A percentile compares a stretch with the other conserved stretches of the same genome.
Evolutionary conservation across 1,140 invertebrate genomes (phyloP).

Genomic region (Caenorhabditis tropicalis): DNA sequence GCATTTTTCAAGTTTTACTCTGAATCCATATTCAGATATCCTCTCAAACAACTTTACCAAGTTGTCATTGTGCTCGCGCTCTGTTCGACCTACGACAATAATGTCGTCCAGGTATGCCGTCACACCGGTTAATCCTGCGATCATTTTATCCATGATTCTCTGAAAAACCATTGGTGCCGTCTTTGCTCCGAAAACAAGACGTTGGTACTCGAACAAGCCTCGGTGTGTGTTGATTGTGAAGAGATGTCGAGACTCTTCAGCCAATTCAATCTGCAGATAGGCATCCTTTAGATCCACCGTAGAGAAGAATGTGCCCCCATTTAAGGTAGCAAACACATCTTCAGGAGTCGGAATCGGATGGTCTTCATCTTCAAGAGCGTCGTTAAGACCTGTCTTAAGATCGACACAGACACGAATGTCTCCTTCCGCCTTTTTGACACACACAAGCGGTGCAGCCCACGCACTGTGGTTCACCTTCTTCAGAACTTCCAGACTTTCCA

Average conservation of each 20-base stretch:
- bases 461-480: slow-evolving; percentile 69
- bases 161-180: slow-evolving; percentile 75
- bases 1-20: slow-evolving; percentile 57
- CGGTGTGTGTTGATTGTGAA: slow-evolving; percentile 56
- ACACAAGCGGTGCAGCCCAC: slow-evolving; percentile 73
- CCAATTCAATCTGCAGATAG: slow-evolving; percentile 60
- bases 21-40: slow-evolving; percentile 43
- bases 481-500: slow-evolving; percentile 68
- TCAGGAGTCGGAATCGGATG: slow-evolving; percentile 65
- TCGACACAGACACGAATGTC: slow-evolving; percentile 72
- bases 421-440: slow-evolving; percentile 71
- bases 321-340: slow-evolving; percentile 62
- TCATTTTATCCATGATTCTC: slow-evolving; percentile 73
- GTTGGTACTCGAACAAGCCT: slow-evolving; percentile 57
- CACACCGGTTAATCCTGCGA: slow-evolving; percentile 66
- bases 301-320: slow-evolving; percentile 62
- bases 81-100: slow-evolving; percentile 20
- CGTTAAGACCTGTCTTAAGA: slow-evolving; percentile 69
- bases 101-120: slow-evolving; percentile 58
- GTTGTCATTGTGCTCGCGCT: slow-evolving; percentile 39
- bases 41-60: slow-evolving; percentile 42
- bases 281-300: slow-evolving; percentile 65
- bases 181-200: slow-evolving; percentile 74
- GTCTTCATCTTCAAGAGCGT: slow-evolving; percentile 50
- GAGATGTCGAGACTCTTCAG: slow-evolving; percentile 60